Conservation (phyloP, 2,888 invertebrate genomes). For the Polyploca ridens region DNA sequence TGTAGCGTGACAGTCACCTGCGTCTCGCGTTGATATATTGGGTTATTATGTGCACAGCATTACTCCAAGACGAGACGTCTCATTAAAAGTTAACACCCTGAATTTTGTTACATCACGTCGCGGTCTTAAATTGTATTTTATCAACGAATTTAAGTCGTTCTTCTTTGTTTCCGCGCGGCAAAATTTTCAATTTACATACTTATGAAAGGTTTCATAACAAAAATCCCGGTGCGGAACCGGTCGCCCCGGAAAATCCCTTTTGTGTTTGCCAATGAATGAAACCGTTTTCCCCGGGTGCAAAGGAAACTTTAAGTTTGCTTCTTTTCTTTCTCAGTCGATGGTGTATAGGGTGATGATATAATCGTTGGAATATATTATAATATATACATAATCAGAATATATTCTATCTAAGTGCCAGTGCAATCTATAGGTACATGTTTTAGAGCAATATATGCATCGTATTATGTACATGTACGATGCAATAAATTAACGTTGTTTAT, state of each 20-base stretch:
- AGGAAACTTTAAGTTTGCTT: conserved; percentile 30
- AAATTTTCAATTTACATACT: conserved; percentile 71
- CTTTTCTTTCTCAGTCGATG: too few species aligned
- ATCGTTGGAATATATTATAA: too few species aligned
- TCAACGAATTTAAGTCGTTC: conserved; percentile 47
- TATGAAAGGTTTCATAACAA: conserved; percentile 61
- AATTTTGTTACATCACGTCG: conserved; percentile 43
- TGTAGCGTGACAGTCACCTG: conserved; percentile 57
- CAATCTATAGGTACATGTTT: too few species aligned
- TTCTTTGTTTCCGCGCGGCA: conserved; percentile 51
- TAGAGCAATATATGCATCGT: too few species aligned
- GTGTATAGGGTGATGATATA: too few species aligned
- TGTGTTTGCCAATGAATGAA: conserved; percentile 39
- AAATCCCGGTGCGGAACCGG: conserved; percentile 56
- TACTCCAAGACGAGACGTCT: conserved; percentile 43
- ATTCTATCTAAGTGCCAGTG: too few species aligned
- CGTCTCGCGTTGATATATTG: conserved; percentile 51
- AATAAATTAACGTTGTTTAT: too few species aligned
- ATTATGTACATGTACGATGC: too few species aligned
- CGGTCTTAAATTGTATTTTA: conserved; percentile 51
- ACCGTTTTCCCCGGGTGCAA: conserved; percentile 41
- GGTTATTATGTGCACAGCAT: conserved; percentile 53
- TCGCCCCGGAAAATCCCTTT: conserved; percentile 49
- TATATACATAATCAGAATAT: too few species aligned
- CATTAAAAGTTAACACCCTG: conserved; percentile 57